Percentiles rank a stretch among this genome's conserved stretches.
Evolutionary conservation across 2,113 vertebrate genomes (phyloP).

Genomic region (Triplophysa siluroides): DNA sequence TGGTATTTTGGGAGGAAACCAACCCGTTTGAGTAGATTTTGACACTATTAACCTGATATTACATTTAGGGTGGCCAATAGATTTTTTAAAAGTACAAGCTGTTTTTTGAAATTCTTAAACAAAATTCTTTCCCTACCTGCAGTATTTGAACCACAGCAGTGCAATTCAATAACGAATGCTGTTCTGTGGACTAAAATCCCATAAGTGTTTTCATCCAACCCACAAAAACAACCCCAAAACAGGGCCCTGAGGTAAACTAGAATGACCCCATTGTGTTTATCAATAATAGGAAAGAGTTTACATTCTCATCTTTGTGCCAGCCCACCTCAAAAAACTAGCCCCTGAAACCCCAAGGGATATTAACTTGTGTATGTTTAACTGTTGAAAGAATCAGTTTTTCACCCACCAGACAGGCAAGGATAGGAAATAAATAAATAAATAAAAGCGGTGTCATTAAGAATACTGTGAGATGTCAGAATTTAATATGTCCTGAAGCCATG

Average conservation of each 20-base stretch:
- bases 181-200: constrained; percentile 26
- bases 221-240: constrained; percentile 12
- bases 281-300: constrained; percentile 24
- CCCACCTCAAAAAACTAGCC: not conserved
- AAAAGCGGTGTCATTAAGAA: constrained; percentile 17
- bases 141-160: not conserved
- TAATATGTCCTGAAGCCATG: constrained; percentile 38
- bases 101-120: not conserved
- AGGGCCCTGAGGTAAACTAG: constrained; percentile 13
- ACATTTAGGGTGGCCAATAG: too few species aligned
- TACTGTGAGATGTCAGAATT: constrained; percentile 33
- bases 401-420: not conserved
- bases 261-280: constrained; percentile 29
- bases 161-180: constrained; percentile 13
- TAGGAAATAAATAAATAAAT: not conserved
- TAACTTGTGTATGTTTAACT: constrained; percentile 31
- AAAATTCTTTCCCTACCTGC: too few species aligned
- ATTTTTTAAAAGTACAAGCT: not conserved
- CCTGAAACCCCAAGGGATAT: constrained; percentile 12
- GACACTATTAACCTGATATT: not conserved
- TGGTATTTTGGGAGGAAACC: not conserved
- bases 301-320: constrained; percentile 16
- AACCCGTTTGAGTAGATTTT: not conserved
- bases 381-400: constrained; percentile 21
- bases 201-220: constrained; percentile 11